Base-by-base conservation (phyloP, 2,113 vertebrate species). In the Pseudonaja textilis region DNA sequence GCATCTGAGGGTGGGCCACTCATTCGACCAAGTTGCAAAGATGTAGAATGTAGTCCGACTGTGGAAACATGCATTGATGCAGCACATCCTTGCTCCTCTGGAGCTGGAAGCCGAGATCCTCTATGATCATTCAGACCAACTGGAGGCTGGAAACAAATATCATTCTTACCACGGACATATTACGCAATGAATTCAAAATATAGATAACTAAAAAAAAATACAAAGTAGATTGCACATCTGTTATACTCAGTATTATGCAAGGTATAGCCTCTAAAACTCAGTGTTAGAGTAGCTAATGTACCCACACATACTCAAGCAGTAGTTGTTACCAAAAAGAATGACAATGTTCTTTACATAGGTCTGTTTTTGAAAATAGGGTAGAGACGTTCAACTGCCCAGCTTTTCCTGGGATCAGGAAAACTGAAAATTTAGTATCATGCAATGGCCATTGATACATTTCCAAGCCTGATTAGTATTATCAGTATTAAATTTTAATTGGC, bases 41-140 rank as follows among this genome's bases (percentile, higher is more conserved):
- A 89, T 1, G 98, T 94, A 0, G 98, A 98, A 50, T 98, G 98
- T 1, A 98, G 97, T 0, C 98, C 98, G 11, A 98, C 94, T 34
- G 98, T 97, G 0, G 98, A 90, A 25, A 98, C 95, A 1, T 98
- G 98, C 5, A 98, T 97, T 0, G 98, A 98, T 1, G 98, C 98
- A 5, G 97, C 95, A 3, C 99, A 99, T 0, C 96, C 89, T 61
- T 97, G 97, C 91, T 98, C 98, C 90, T 98, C 98, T 0, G 98
- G 97, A 12, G 97, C 93, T 8, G 98, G 92, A n/a, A 98, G 95
- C 88, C 97, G 96, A 39, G 98, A 97, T 39, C 98, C 98, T 3
- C 97, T 96, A 89, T 97, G 98, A 94, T 97, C 98, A 3, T 97
- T 98, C 85, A 98, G 97, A 95, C 97, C 97, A 95, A 98, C 92